Percentiles rank a stretch among this genome's conserved stretches.
phyloP scores from a whole-genome alignment of 2,113 vertebrate genomes.

The Callipepla squamata region DNA sequence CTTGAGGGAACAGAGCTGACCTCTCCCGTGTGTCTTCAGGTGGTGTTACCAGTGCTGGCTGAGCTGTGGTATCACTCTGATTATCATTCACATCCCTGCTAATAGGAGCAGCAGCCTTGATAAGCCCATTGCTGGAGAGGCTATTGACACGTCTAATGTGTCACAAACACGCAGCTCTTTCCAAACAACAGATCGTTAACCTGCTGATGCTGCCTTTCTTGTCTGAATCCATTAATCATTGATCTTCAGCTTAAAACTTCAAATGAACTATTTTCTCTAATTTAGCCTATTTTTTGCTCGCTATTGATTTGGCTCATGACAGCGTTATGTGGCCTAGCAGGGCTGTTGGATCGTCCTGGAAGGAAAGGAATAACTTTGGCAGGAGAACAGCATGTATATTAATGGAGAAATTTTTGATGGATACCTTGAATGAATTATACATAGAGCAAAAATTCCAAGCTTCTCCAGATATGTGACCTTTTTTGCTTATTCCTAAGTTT shows the following conservation, averaged over 20 bases:
- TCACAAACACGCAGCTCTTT: not conserved
- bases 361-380: not conserved
- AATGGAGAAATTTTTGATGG: not conserved
- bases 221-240: not conserved
- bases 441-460: not conserved
- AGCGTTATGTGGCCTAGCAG: not conserved
- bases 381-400: not conserved
- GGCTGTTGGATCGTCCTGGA: not conserved
- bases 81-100: not conserved
- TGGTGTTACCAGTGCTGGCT: not conserved
- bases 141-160: not conserved
- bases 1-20: not conserved
- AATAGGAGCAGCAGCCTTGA: not conserved
- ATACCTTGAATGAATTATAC: not conserved
- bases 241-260: conserved; percentile 18
- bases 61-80: not conserved
- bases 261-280: not conserved
- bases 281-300: not conserved
- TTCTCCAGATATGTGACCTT: not conserved
- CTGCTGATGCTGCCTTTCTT: not conserved
- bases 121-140: not conserved
- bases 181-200: not conserved
- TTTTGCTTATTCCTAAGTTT: not conserved
- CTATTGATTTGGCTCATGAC: not conserved
- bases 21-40: accelerated